These are phyloP conservation scores for Leucophenga maculata DNA, from an alignment of 2,888 invertebrate genomes.

Conservation along the genomic window DNA sequence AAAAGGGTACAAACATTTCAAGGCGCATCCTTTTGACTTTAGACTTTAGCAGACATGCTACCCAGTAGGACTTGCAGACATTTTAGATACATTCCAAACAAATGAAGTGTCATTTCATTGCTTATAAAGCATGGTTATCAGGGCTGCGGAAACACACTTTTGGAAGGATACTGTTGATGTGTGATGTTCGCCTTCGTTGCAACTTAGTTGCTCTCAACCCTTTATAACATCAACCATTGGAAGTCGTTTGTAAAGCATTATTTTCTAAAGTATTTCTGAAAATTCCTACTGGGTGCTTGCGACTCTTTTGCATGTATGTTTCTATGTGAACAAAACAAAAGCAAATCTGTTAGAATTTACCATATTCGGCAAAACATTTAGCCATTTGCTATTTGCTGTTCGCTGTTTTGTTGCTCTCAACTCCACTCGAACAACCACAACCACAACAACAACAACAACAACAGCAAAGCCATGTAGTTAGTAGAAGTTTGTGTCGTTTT, in stretches of 20 bases:
- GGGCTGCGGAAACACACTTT: too few species aligned
- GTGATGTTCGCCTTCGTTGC: too few species aligned
- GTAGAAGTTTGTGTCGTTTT: not conserved
- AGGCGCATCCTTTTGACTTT: conserved; percentile 20
- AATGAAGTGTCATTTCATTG: too few species aligned
- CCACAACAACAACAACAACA: too few species aligned
- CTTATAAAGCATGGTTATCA: too few species aligned
- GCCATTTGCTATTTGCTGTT: conserved; percentile 50
- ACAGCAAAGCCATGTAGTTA: not conserved
- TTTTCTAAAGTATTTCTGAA: too few species aligned
- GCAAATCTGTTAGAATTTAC: conserved; percentile 59
- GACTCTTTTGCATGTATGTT: not conserved
- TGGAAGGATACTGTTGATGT: too few species aligned
- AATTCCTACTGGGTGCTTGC: not conserved
- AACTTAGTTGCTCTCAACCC: too few species aligned
- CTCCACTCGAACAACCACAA: not conserved
- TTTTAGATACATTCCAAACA: not conserved
- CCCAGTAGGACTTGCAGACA: not conserved
- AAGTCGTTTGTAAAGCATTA: too few species aligned
- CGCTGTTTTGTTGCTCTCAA: conserved; percentile 21
- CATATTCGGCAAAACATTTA: conserved; percentile 60
- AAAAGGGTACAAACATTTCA: conserved; percentile 18
- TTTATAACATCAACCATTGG: too few species aligned
- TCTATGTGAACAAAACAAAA: not conserved
- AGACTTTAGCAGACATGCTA: not conserved